Evolutionary conservation across 2,888 invertebrate species (phyloP).

Genomic region (Drosophila paramelanica): DNA sequence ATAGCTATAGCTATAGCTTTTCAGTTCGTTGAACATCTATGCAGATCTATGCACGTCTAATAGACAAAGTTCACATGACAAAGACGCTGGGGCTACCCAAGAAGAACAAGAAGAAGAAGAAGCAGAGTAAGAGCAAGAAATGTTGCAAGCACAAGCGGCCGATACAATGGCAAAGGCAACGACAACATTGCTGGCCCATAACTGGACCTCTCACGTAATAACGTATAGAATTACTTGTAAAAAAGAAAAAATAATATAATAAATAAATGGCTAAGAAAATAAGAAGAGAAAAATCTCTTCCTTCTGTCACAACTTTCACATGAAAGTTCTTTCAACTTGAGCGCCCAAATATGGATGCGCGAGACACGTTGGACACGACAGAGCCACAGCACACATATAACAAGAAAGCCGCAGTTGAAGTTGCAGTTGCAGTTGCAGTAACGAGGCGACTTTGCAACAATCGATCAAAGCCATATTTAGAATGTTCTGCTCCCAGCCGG

Average conservation of each 20-base stretch:
- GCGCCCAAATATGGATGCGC: constrained; percentile 76
- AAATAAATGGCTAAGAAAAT: constrained; percentile 10
- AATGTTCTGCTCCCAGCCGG: constrained; percentile 37
- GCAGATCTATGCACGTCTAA: constrained; percentile 52
- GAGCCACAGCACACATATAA: constrained; percentile 31
- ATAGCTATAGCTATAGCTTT: background rate
- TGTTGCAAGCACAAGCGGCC: constrained; percentile 28
- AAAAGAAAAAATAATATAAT: constrained; percentile 17
- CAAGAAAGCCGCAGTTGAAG: constrained; percentile 37
- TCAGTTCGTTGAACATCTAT: constrained; percentile 13
- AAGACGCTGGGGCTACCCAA: constrained; percentile 12
- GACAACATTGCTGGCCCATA: constrained; percentile 73
- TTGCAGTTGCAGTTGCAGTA: constrained; percentile 42
- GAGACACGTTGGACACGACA: constrained; percentile 63
- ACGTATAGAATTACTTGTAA: constrained; percentile 74
- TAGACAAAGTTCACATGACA: constrained; percentile 73
- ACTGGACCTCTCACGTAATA: constrained; percentile 81
- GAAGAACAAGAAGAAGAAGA: constrained; percentile 9
- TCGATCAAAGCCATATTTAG: constrained; percentile 78
- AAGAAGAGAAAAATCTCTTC: constrained; percentile 62
- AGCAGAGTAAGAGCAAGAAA: constrained; percentile 9
- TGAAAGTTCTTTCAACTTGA: constrained; percentile 82
- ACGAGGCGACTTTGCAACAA: constrained; percentile 68
- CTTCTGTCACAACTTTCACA: constrained; percentile 81
- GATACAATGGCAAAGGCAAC: constrained; percentile 47